phyloP scores from a whole-genome alignment of 2,113 vertebrate species.

The Chionomys nivalis region DNA sequence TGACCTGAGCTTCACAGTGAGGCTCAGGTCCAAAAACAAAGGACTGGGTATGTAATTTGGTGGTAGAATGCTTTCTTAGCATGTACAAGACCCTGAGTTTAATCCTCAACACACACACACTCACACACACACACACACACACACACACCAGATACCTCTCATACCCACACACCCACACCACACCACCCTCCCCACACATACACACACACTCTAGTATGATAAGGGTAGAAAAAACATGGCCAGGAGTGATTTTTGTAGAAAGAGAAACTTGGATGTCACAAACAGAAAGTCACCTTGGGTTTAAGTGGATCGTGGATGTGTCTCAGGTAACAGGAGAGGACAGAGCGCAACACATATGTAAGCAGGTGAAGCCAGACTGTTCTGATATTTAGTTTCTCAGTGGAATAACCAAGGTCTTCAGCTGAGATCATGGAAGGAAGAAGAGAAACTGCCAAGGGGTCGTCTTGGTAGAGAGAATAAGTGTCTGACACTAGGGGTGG shows the following conservation, averaged over 20 bases:
- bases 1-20: background rate
- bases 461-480: background rate
- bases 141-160: too few relatives aligned
- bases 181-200: too few relatives aligned
- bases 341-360: background rate
- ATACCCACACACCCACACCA: too few relatives aligned
- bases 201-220: background rate
- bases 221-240: background rate
- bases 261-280: background rate
- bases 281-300: background rate
- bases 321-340: background rate
- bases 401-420: background rate
- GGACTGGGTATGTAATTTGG: background rate
- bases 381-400: background rate
- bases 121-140: background rate
- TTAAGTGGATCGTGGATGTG: background rate
- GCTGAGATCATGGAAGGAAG: background rate
- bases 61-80: background rate
- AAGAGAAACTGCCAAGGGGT: background rate
- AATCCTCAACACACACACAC: background rate
- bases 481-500: background rate
- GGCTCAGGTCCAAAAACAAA: background rate
- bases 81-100: background rate
- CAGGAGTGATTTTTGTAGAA: background rate
- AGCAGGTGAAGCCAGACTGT: background rate